Percentiles rank a stretch among this genome's conserved stretches.
phyloP scores from a whole-genome alignment of 2,797 vertebrate species.

The Fistularia tabacaria region DNA sequence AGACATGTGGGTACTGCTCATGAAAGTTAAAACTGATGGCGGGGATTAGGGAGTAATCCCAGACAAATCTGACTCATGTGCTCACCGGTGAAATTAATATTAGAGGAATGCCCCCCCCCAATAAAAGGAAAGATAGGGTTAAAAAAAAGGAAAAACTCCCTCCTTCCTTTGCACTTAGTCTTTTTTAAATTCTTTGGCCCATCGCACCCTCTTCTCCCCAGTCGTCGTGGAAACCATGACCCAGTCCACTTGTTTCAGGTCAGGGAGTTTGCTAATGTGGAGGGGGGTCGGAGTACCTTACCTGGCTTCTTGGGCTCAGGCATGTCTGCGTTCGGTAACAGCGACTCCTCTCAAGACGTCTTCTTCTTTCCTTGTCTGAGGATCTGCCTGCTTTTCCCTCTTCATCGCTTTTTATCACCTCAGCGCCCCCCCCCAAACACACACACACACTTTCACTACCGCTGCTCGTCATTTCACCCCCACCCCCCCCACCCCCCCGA shows the following conservation, averaged over 20 bases:
- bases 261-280: not conserved
- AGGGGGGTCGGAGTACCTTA: constrained; percentile 49
- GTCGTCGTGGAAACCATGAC: too few species aligned
- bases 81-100: too few species aligned
- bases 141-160: too few species aligned
- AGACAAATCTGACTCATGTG: too few species aligned
- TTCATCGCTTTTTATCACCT: constrained; percentile 73
- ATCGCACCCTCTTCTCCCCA: too few species aligned
- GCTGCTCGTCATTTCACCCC: constrained; percentile 29
- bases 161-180: too few species aligned
- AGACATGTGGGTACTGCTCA: too few species aligned
- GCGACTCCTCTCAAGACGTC: constrained; percentile 51
- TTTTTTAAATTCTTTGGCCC: too few species aligned
- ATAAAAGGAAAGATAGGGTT: too few species aligned
- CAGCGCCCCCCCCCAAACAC: constrained; percentile 9
- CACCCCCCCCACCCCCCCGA: constrained; percentile 28
- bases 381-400: constrained; percentile 53
- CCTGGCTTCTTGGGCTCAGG: constrained; percentile 75
- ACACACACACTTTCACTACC: constrained; percentile 4
- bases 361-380: constrained; percentile 55
- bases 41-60: too few species aligned
- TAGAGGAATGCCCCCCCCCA: too few species aligned
- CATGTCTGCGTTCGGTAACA: constrained; percentile 67
- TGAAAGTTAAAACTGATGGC: too few species aligned
- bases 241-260: constrained; percentile 2